Percentiles rank a stretch among this genome's conserved stretches.
phyloP scores from a whole-genome alignment of 2,888 invertebrate genomes.

The Drosophila histrio region DNA sequence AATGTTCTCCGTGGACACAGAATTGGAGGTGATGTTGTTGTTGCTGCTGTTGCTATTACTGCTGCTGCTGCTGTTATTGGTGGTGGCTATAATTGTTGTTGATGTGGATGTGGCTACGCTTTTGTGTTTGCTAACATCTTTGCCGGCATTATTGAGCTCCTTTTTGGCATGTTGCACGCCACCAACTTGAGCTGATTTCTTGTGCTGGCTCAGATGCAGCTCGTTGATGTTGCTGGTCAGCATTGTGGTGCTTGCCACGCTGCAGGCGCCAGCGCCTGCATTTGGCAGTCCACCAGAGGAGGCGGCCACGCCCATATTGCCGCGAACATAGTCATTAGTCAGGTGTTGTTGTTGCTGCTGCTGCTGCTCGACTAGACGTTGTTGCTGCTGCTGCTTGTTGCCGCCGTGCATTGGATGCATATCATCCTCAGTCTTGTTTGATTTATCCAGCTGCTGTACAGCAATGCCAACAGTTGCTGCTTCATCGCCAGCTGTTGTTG shows the following conservation, averaged over 20 bases:
- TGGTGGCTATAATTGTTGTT: slow-evolving; percentile 72
- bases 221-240: slow-evolving; percentile 85
- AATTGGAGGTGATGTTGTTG: slow-evolving; percentile 74
- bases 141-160: slow-evolving; percentile 64
- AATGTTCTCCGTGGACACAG: slow-evolving; percentile 78
- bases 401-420: slow-evolving; percentile 69
- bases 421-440: slow-evolving; percentile 87
- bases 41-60: not conserved
- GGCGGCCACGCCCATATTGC: slow-evolving; percentile 5
- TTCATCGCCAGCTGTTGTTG: slow-evolving; percentile 47
- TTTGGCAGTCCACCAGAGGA: slow-evolving; percentile 24
- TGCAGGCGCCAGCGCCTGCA: slow-evolving; percentile 72
- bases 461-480: slow-evolving; percentile 37
- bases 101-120: slow-evolving; percentile 77
- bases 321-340: slow-evolving; percentile 42
- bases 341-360: slow-evolving; percentile 30
- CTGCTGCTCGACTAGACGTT: slow-evolving; percentile 53
- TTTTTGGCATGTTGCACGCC: slow-evolving; percentile 74
- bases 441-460: slow-evolving; percentile 87
- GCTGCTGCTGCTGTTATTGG: slow-evolving; percentile 23
- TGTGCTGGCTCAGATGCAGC: slow-evolving; percentile 71
- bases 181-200: slow-evolving; percentile 71
- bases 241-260: slow-evolving; percentile 77
- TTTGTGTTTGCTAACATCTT: slow-evolving; percentile 80
- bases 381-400: slow-evolving; percentile 40